Base-by-base conservation (phyloP, 2,113 vertebrate genomes). In the Malurus melanocephalus region DNA sequence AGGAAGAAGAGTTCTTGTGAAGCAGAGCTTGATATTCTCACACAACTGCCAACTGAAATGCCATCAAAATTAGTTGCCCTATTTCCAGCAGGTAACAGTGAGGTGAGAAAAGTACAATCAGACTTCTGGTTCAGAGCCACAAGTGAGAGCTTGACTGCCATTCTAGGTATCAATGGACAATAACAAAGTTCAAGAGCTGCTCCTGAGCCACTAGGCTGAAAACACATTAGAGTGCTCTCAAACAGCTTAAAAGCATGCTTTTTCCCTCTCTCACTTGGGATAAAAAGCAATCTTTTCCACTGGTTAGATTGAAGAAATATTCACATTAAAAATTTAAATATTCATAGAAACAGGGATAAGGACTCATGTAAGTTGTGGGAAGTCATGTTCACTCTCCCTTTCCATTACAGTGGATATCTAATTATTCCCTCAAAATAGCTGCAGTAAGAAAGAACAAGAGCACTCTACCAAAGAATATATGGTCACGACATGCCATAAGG, bases 301-400 rank as follows among this genome's bases (percentile, higher is more conserved):
- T 80, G 24, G 87, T 56, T 75, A 93, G 78, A 84, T 0, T 71
- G 45, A 86, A 93, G 73, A 89, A 91, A 78, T 80, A 90, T 28
- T 94, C 65, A 86, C 57, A 91, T 72, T 49, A 84, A 56, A 91
- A 74, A 10, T 46, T 71, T 84, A 88, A 91, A 68, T 92, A 93
- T 78, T 94, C 53, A 90, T 49, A 38, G 60, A 1, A 94, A 78
- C 52, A 40, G 24, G 56, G 56, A 67, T 49, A 88, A 88, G 28
- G 80, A 71, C n/a, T 86, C 80, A 18, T 18, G 17, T 49, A 88
- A 83, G 26, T 60, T 53, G 76, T 84, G 57, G 60, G 56, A 91
- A 90, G 30, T 64, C 28, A 59, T 53, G 73, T 92, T 83, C 77
- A 67, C 24, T 71, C 53, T 88, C 30, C 42, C 24, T 45, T 93